Evolutionary conservation across 2,113 vertebrate genomes (phyloP), one percentile per base, ranked within the genome.

Genomic region (Mungos mungo): DNA sequence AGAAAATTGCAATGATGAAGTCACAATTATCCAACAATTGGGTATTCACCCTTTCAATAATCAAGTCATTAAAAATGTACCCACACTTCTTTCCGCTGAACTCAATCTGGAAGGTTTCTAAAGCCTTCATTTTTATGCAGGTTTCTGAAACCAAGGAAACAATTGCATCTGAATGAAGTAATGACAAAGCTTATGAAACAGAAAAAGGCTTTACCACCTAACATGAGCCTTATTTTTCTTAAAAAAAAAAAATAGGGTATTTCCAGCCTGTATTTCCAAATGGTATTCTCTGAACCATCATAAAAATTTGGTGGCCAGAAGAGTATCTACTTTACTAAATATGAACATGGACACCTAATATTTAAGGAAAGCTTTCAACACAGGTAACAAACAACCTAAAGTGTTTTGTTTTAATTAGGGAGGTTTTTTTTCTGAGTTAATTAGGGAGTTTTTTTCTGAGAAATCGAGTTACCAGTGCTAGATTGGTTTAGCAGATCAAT

Each of bases 11-110:
- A 87, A 90, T 27, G 66, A 65, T 66, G 80, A 97, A 98, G 90
- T 89, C 68, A 65, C 12, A 66, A 93, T 82, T 35, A 87, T 76
- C 33, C 74, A 79, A 83, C 94, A 98, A 88, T 96, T 97, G 97
- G 60, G 89, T 81, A 84, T 68, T 89, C 91, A 33, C 2, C 41
- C 38, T 94, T 95, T 92, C 3, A 5, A 50, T 45, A 86, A 93
- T 91, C 93, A 93, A 4, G 8, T 13, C 54, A 81, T 87, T 60
- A 95, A 82, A 93, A 84, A 91, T 76, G 21, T 2, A 29, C 63
- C 88, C 86, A 95, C 18, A 35, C 31, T 90, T 90, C 65, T 81
- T 95, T 79, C 81, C 72, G 71, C 31, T 87, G 74, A 90, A 87
- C 41, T 89, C 95, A 88, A 72, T 72, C 29, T 69, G n/a, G 38